Evolutionary conservation across 2,113 vertebrate genomes (phyloP), one percentile per base, ranked within the genome.

Genomic region (Delphinapterus leucas): DNA sequence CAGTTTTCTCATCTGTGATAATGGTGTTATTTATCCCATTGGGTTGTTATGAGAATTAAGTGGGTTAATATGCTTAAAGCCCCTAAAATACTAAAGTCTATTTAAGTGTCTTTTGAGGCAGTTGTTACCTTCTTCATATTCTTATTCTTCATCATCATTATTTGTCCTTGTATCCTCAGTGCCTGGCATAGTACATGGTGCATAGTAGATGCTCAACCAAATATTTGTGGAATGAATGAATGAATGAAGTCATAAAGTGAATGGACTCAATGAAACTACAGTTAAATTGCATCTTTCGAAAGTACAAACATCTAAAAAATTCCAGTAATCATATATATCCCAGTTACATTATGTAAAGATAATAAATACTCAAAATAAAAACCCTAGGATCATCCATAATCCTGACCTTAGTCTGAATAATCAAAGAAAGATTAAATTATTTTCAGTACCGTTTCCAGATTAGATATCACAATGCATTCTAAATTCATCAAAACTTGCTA

Each of bases 351-450:
- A 26, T 9, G 1, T 80, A 38, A 65, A 25, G 38, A 58, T 49
- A 83, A 80, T 83, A n/a, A 86, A 65, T 83, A 60, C 74, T 47
- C 89, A 94, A 87, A 95, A 94, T 88, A 60, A 96, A 93, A 68
- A 80, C 14, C 21, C 38, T 67, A 70, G 71, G 5, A 55, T 41
- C 36, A 26, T 53, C 55, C 1, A 58, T 70, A 68, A 88, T 85
- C 36, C 61, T 88, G 44, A 85, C 70, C 70, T 93, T 80, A 68
- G 18, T 68, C 53, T 74, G 81, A 91, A 55, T 68, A 88, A 88
- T 85, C 53, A 88, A 96, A 90, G 31, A 73, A 93, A 86, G 31
- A 87, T 91, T 86, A 79, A 94, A 90, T 89, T 90, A 76, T 84
- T 85, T 90, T 74, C 21, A 94, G 81, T 44, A 88, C 33, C 13